Evolutionary conservation across 1,140 invertebrate species (phyloP).

Genomic region (Tetramorium alpestre): DNA sequence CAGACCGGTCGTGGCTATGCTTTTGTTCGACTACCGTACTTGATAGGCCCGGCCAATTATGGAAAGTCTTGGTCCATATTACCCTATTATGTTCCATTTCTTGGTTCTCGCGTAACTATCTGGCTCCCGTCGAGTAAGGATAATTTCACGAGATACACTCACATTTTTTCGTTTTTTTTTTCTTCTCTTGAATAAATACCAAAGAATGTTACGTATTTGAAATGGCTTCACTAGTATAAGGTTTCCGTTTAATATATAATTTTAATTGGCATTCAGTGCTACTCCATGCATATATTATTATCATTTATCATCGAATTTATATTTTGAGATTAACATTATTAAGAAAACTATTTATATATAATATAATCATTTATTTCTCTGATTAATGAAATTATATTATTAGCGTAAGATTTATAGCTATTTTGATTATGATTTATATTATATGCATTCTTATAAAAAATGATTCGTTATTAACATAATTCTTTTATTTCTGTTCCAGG

Average conservation of each 20-base stretch:
- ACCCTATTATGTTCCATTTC: constrained; percentile 79
- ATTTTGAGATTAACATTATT: neutral
- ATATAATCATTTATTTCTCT: neutral
- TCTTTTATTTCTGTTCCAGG: constrained; percentile 38
- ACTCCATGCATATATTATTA: neutral
- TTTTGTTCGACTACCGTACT: constrained; percentile 43
- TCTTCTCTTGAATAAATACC: neutral
- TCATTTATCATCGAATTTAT: neutral
- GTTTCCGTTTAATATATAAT: neutral
- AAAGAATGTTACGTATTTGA: neutral
- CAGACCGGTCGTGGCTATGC: constrained; percentile 43
- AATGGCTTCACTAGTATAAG: neutral
- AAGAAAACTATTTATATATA: neutral
- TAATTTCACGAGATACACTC: constrained; percentile 74
- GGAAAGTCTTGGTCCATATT: constrained; percentile 77
- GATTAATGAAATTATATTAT: neutral
- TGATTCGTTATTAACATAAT: constrained; percentile 25
- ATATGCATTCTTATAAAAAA: neutral
- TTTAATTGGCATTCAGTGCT: neutral
- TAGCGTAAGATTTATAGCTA: neutral
- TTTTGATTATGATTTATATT: neutral
- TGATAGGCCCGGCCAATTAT: constrained; percentile 80
- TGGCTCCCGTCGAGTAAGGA: constrained; percentile 72
- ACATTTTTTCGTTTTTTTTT: neutral
- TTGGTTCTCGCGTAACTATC: constrained; percentile 55